Evolutionary conservation across 2,797 vertebrate genomes (phyloP).

Genomic region (Hippopotamyrus pictus): DNA sequence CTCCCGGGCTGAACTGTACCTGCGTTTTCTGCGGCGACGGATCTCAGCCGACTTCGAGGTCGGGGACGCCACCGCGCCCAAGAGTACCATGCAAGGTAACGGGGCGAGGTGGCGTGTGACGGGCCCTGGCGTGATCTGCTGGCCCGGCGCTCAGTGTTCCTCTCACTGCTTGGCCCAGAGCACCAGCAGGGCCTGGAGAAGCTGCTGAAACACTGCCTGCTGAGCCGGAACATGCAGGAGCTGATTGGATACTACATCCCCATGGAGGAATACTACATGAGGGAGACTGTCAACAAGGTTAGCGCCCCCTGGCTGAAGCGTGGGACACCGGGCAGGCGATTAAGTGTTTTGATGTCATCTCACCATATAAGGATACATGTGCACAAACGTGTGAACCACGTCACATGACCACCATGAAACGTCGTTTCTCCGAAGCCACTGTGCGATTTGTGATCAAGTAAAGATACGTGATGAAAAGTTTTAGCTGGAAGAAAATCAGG

Average conservation of each 20-base stretch:
- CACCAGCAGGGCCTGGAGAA: slow-evolving; percentile 87
- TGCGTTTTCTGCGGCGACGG: slow-evolving; percentile 85
- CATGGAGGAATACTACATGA: slow-evolving; percentile 99
- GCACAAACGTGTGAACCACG: neutral
- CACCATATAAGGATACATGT: neutral
- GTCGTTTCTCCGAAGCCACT: neutral
- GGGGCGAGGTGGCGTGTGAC: neutral
- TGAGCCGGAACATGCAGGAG: slow-evolving; percentile 92
- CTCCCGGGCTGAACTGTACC: slow-evolving; percentile 84
- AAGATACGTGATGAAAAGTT: neutral
- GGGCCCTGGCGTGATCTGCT: neutral
- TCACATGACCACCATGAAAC: neutral
- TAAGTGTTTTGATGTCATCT: neutral
- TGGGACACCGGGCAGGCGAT: neutral
- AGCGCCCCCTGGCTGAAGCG: neutral
- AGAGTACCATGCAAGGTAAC: slow-evolving; percentile 80
- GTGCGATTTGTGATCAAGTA: neutral
- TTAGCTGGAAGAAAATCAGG: neutral
- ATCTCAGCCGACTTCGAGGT: slow-evolving; percentile 89
- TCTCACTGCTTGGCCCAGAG: slow-evolving; percentile 46
- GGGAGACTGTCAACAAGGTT: slow-evolving; percentile 97
- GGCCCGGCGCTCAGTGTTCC: neutral
- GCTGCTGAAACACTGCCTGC: slow-evolving; percentile 82
- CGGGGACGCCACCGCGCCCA: slow-evolving; percentile 73
- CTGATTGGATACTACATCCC: slow-evolving; percentile 94